Conservation (phyloP, 2,888 invertebrate species). For the Apeira syringaria region DNA sequence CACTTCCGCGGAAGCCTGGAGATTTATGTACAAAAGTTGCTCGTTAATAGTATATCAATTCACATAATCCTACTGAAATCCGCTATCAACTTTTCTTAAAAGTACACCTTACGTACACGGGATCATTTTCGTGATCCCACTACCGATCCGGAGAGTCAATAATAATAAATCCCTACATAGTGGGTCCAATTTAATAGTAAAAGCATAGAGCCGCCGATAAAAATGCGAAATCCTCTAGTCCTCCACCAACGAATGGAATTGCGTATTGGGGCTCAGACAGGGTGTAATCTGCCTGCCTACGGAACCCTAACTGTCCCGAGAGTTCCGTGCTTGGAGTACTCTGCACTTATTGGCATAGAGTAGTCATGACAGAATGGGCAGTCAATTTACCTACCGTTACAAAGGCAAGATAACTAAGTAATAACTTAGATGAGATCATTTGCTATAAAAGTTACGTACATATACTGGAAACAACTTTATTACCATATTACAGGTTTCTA, state of each 20-base stretch:
- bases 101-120: too few species aligned
- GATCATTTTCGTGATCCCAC: background rate
- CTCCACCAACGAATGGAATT: slow-evolving; percentile 68
- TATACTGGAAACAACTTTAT: too few species aligned
- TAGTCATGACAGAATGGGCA: slow-evolving; percentile 27
- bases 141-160: slow-evolving; percentile 15
- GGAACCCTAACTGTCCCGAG: slow-evolving; percentile 75
- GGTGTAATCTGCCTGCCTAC: slow-evolving; percentile 79
- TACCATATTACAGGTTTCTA: too few species aligned
- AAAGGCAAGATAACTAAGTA: too few species aligned
- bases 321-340: slow-evolving; percentile 53
- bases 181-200: slow-evolving; percentile 59
- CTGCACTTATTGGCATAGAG: slow-evolving; percentile 61
- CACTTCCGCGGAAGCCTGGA: too few species aligned
- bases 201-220: slow-evolving; percentile 66
- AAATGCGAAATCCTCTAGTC: slow-evolving; percentile 70
- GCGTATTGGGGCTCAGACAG: slow-evolving; percentile 80
- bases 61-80: too few species aligned
- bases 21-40: too few species aligned
- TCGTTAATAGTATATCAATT: too few species aligned
- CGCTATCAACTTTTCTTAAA: too few species aligned
- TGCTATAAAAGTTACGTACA: too few species aligned
- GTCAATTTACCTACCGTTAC: too few species aligned
- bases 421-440: too few species aligned
- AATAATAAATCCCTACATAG: slow-evolving; percentile 29